Conservation (phyloP, 2,888 invertebrate genomes). For the Copidosoma aretas region DNA sequence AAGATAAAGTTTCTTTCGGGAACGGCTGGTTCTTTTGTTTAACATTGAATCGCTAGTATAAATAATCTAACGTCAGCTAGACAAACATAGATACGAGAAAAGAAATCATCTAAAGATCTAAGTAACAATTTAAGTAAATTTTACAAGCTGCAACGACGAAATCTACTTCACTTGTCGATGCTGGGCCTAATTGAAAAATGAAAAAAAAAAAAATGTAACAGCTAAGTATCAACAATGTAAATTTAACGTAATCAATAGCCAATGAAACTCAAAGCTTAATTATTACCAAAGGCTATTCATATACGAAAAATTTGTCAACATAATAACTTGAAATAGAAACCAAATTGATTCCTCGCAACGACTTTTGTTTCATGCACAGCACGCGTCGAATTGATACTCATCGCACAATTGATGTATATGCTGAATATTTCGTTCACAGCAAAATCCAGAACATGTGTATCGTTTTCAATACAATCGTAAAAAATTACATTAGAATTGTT, state of each 20-base stretch:
- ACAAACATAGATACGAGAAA: not conserved
- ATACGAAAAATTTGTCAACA: slow-evolving; percentile 21
- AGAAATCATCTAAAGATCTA: slow-evolving; percentile 24
- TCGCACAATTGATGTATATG: not conserved
- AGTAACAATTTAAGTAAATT: slow-evolving; percentile 16
- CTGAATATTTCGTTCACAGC: slow-evolving; percentile 10
- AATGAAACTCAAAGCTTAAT: slow-evolving; percentile 12
- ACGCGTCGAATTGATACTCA: slow-evolving; percentile 20
- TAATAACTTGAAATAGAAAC: slow-evolving; percentile 20
- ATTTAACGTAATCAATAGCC: slow-evolving; percentile 8
- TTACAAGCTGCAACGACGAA: slow-evolving; percentile 21
- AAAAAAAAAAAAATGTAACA: too few species aligned
- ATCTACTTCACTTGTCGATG: slow-evolving; percentile 7
- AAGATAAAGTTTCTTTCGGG: slow-evolving; percentile 15
- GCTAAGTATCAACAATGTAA: slow-evolving; percentile 19
- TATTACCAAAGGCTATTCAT: slow-evolving; percentile 12
- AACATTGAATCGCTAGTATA: slow-evolving; percentile 1
- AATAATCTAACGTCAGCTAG: slow-evolving; percentile 21
- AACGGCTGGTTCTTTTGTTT: not conserved
- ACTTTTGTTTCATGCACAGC: slow-evolving; percentile 25
- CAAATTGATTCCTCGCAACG: slow-evolving; percentile 35
- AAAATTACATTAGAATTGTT: not conserved
- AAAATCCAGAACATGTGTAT: slow-evolving; percentile 20
- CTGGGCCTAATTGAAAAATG: slow-evolving; percentile 8
- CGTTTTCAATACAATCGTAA: slow-evolving; percentile 12